Evolutionary conservation across 1,140 invertebrate genomes (phyloP).

Genomic region (Argopecten irradians): DNA sequence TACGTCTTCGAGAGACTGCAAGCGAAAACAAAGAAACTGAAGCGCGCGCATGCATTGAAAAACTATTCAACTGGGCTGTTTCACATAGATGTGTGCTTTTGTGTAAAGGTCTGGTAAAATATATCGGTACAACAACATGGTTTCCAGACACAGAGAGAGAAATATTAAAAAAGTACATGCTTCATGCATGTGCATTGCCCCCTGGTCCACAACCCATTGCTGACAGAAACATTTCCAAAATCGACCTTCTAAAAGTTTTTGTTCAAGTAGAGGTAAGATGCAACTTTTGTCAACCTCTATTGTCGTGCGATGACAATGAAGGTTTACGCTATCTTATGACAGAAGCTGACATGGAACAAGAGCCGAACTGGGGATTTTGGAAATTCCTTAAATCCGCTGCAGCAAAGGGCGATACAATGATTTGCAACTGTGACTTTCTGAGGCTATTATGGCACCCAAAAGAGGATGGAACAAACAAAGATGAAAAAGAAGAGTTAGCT

Average conservation of each 20-base stretch:
- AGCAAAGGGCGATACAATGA: neutral
- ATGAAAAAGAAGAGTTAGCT: neutral
- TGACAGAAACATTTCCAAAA: neutral
- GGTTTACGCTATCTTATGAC: neutral
- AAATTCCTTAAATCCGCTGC: neutral
- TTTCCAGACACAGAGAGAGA: neutral
- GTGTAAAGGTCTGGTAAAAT: neutral
- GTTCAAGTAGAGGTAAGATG: neutral
- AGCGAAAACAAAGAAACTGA: neutral
- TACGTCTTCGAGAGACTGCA: neutral
- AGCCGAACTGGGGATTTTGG: neutral
- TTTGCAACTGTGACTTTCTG: neutral
- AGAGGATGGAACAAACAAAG: neutral
- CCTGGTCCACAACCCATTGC: neutral
- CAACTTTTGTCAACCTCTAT: neutral
- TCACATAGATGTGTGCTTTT: neutral
- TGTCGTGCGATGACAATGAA: neutral
- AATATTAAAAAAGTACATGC: neutral
- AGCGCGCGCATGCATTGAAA: neutral
- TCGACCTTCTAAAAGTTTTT: neutral
- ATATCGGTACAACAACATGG: neutral
- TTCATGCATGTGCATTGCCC: neutral
- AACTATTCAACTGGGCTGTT: neutral
- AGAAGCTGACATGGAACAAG: neutral
- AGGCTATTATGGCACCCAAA: neutral